These are phyloP conservation scores for Antedon mediterranea DNA, from an alignment of 53 echinoderm and acorn worm species.

Conservation along the genomic window DNA sequence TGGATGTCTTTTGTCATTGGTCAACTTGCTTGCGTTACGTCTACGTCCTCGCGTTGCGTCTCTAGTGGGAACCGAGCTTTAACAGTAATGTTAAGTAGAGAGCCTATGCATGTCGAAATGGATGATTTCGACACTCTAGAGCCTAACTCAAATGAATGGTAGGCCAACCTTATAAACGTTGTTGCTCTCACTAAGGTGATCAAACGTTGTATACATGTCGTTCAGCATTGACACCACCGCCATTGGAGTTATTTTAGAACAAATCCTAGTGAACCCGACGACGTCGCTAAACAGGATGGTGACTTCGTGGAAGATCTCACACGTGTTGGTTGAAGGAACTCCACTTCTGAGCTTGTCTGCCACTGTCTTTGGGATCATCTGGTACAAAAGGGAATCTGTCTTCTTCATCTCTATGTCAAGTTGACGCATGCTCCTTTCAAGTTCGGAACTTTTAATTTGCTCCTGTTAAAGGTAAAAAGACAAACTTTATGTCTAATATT, in stretches of 20 bases:
- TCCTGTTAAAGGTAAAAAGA: slow-evolving; percentile 31
- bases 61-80: too few relatives aligned
- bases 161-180: slow-evolving; percentile 52
- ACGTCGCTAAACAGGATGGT: slow-evolving; percentile 93
- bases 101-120: too few relatives aligned
- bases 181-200: slow-evolving; percentile 63
- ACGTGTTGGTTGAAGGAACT: slow-evolving; percentile 78
- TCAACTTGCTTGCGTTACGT: too few relatives aligned
- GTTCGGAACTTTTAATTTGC: slow-evolving; percentile 64
- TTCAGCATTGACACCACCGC: slow-evolving; percentile 85
- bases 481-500: too few relatives aligned
- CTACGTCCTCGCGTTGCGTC: too few relatives aligned
- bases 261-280: slow-evolving; percentile 78
- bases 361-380: slow-evolving; percentile 87
- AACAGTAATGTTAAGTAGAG: too few relatives aligned
- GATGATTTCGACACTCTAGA: too few relatives aligned
- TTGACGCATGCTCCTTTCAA: slow-evolving; percentile 79
- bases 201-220: slow-evolving; percentile 83
- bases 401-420: slow-evolving; percentile 82
- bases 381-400: slow-evolving; percentile 75
- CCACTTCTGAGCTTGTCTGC: slow-evolving; percentile 80
- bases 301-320: slow-evolving; percentile 71
- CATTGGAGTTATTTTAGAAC: slow-evolving; percentile 85
- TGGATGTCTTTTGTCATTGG: too few relatives aligned
- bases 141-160: too few relatives aligned